Evolutionary conservation across 2,888 invertebrate genomes (phyloP), one percentile per base, ranked within the genome.

Genomic region (Xestia xanthographa): DNA sequence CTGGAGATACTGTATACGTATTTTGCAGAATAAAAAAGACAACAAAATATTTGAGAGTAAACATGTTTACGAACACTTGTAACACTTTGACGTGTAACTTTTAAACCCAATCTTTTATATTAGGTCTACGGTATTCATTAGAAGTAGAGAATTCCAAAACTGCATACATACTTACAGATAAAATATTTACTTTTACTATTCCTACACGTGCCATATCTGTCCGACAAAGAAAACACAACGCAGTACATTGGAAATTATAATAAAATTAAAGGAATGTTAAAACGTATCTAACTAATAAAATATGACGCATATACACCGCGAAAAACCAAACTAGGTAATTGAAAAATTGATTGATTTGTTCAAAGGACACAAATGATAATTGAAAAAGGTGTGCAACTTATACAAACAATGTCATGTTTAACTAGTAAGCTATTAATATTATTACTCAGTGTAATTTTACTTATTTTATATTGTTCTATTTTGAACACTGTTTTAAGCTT

Each of bases 1-100:
- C 34, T 26, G 34, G 41, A 53, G 34, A 66, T 43, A 72, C 34
- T 20, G 66, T 26, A n/a, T n/a, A n/a, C n/a, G n/a, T n/a, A 38
- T 38, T 56, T 69, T 72, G 34, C 12, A 81, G 26, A 60, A 82
- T 72, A 50, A 75, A 53, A 67, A 75, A 50, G 20, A 81, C 38
- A 48, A 69, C n/a, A 45, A 75, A 20, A 12, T 58, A 38, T 72
- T 72, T 75, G 4, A 43, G n/a, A 53, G 34, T 34, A 65, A 75
- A 85, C 82, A 82, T 82, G 56, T 72, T 85, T 50, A 45, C 48
- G 38, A 70, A 66, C n/a, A 38, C 26, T 58, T 38, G 58, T n/a
- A 56, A 65, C 22, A 74, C 50, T 70, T 70, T 68, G 8, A 22
- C 11, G 4, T 50, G 17, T 60, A 29, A 34, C 12, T 34, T 65